Evolutionary conservation across 35 echinoderm and acorn worm genomes (phyloP), one percentile per base, ranked within the genome.

Genomic region (Ophiothrix spiculata): DNA sequence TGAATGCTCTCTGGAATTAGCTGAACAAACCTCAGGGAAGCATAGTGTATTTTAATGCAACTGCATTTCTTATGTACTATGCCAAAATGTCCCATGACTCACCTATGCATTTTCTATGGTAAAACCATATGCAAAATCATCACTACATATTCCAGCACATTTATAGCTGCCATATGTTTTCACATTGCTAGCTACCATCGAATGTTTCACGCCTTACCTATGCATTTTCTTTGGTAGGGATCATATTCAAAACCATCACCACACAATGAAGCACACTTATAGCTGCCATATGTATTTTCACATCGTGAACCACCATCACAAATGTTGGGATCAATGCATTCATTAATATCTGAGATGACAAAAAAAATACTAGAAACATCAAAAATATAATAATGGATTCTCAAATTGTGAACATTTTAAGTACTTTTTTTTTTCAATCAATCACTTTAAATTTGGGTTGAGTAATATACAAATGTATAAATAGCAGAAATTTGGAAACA

Each of bases 281-380:
- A 89, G 74, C 81, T 32, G 34, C 91, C 91, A 6, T 85, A 56
- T 16, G 21, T 85, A 40, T 93, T 93, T 33, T 80, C 73, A 75
- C 91, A 93, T 1, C 77, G 36, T 33, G 82, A 75, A 31, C 86
- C 91, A 28, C 37, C 35, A 0, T 46, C 40, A 60, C 91, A 93
- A 25, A 56, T 31, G 36, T 79, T 80, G 2, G 35, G 80, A 74
- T 93, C 86, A 39, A 85, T 56, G 77, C 91, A 93, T 84, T 93
- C 91, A 85, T 93, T 64, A 39, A 93, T 77, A 85, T 93, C 91
- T 93, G 75, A 75, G 45, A 15, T 42, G 1, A 79, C 38, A 87
- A 15, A 77, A 36, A 75, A 40, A 25, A 77, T 54, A 2, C 23
- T 56, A 25, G 73, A 80, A 45, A 23, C 40, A 31, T 45, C n/a